These are phyloP conservation scores for Nemurella pictetii DNA, from an alignment of 2,888 invertebrate genomes.

Conservation along the genomic window DNA sequence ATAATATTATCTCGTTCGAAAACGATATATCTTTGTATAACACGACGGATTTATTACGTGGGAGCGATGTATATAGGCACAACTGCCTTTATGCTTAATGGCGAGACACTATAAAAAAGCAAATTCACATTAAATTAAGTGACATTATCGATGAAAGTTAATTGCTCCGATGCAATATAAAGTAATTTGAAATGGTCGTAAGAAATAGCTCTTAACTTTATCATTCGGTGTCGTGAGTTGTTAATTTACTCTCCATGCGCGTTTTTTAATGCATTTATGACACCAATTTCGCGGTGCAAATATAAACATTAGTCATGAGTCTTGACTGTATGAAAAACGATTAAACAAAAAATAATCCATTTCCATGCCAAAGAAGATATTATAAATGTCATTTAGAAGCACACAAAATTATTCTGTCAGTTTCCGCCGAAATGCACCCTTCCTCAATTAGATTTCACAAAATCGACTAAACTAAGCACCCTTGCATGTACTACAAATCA, in stretches of 20 bases:
- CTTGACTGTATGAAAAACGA: too few species aligned
- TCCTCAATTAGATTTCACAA: neutral
- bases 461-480: neutral
- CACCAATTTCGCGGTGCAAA: too few species aligned
- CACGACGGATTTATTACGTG: slow-evolving; percentile 4
- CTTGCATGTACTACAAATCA: neutral
- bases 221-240: neutral
- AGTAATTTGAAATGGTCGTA: slow-evolving; percentile 5
- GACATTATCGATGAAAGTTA: slow-evolving; percentile 12
- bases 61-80: neutral
- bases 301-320: too few species aligned
- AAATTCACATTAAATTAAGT: slow-evolving; percentile 18
- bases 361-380: too few species aligned
- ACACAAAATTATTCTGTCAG: neutral
- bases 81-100: neutral
- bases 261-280: slow-evolving; percentile 3
- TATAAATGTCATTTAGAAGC: too few species aligned
- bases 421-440: neutral
- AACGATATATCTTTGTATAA: too few species aligned
- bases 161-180: slow-evolving; percentile 20
- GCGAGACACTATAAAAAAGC: neutral
- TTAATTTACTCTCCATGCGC: neutral
- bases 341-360: too few species aligned
- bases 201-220: slow-evolving; percentile 28
- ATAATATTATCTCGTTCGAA: too few species aligned